Conservation (phyloP, 2,113 vertebrate genomes). For the Antennarius striatus region DNA sequence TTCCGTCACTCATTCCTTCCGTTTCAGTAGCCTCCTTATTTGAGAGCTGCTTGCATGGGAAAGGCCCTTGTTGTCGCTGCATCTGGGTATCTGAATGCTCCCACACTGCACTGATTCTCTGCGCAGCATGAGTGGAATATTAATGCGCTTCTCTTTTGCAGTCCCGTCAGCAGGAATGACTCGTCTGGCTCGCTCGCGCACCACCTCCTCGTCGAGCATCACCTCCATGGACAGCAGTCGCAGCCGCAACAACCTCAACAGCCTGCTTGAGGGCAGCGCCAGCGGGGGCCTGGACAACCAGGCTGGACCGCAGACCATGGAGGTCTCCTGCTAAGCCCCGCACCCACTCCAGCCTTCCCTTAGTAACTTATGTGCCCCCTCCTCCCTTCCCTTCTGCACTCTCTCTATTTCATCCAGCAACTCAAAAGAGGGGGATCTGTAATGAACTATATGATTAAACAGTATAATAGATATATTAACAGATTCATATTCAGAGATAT, state of each 20-base stretch:
- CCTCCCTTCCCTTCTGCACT: conserved; percentile 11
- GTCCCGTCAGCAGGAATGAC: conserved; percentile 93
- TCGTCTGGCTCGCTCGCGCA: conserved; percentile 90
- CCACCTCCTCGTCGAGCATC: conserved; percentile 91
- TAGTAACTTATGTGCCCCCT: conserved; percentile 59
- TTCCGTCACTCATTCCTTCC: conserved; percentile 14
- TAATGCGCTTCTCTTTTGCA: conserved; percentile 67
- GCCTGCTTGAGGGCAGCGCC: conserved; percentile 81
- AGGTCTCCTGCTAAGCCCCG: conserved; percentile 89
- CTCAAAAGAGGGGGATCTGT: conserved; percentile 50
- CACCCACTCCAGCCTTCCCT: conserved; percentile 2
- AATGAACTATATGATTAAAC: conserved; percentile 66
- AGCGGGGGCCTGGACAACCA: conserved; percentile 80
- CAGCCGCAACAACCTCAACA: conserved; percentile 87
- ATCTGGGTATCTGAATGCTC: conserved; percentile 5
- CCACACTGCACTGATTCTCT: conserved; percentile 6
- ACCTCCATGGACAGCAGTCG: conserved; percentile 89
- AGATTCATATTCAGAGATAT: conserved; percentile 69
- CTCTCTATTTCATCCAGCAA: conserved; percentile 35
- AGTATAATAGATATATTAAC: conserved; percentile 72
- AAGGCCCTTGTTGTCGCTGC: conserved; percentile 11
- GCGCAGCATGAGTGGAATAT: conserved; percentile 30
- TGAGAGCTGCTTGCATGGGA: conserved; percentile 63
- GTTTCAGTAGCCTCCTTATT: conserved; percentile 23
- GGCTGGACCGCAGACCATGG: conserved; percentile 89